Evolutionary conservation across 2,888 invertebrate species (phyloP).

Genomic region (Scaptomyza caliginosa): DNA sequence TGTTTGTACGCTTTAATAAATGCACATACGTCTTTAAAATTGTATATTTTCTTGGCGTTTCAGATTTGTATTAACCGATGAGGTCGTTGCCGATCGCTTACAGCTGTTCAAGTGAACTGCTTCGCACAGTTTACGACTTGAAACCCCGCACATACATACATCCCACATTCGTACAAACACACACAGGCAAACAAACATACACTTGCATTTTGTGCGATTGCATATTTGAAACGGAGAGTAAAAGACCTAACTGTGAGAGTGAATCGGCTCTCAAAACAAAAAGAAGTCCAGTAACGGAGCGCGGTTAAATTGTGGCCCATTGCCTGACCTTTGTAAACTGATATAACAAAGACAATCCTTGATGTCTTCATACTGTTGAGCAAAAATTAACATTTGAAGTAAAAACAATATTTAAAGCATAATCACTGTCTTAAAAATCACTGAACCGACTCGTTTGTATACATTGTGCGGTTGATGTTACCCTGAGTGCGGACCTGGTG

Average conservation of each 20-base stretch:
- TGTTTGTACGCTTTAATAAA: slow-evolving; percentile 19
- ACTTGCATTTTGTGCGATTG: slow-evolving; percentile 28
- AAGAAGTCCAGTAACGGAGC: slow-evolving; percentile 38
- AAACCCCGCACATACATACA: slow-evolving; percentile 46
- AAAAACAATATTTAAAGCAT: background rate
- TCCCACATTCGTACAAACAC: slow-evolving; percentile 28
- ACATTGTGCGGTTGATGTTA: background rate
- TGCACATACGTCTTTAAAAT: slow-evolving; percentile 24
- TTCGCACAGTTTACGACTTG: slow-evolving; percentile 64
- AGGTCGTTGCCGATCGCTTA: slow-evolving; percentile 71
- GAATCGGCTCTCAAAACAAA: slow-evolving; percentile 31
- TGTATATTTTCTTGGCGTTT: slow-evolving; percentile 50
- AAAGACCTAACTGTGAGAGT: slow-evolving; percentile 20
- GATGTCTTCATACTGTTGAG: background rate
- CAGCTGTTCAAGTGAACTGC: slow-evolving; percentile 75
- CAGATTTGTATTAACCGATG: slow-evolving; percentile 56
- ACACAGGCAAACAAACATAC: slow-evolving; percentile 15
- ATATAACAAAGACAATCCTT: background rate
- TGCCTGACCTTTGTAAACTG: background rate
- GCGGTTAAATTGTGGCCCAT: slow-evolving; percentile 24
- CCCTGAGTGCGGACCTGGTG: slow-evolving; percentile 52
- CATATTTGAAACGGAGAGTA: slow-evolving; percentile 41
- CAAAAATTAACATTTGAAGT: background rate
- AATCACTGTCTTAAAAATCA: too few species aligned
- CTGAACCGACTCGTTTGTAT: too few species aligned